phyloP scores from a whole-genome alignment of 2,113 vertebrate genomes.

The Hyperopisus bebe region DNA sequence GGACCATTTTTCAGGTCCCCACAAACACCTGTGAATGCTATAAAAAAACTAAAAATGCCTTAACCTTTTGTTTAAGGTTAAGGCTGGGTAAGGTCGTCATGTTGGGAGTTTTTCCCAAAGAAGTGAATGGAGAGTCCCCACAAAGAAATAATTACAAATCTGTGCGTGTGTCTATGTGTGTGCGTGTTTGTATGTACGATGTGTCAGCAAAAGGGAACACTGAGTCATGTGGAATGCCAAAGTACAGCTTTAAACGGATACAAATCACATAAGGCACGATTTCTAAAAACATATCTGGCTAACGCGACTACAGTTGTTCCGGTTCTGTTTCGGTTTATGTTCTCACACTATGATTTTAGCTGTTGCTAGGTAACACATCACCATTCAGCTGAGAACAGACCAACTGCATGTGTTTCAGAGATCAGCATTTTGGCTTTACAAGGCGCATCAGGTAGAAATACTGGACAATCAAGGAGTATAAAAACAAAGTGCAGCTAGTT shows the following conservation, averaged over 20 bases:
- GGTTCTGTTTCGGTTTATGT: neutral
- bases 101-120: too few species aligned
- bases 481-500: neutral
- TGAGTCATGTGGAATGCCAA: neutral
- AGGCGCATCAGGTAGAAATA: neutral
- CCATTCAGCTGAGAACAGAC: neutral
- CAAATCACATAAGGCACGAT: neutral
- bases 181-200: neutral
- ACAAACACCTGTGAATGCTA: too few species aligned
- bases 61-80: too few species aligned
- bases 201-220: neutral
- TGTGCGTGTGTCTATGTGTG: neutral
- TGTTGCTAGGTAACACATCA: constrained; percentile 12
- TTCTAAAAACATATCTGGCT: neutral
- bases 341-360: constrained; percentile 2
- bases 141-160: too few species aligned
- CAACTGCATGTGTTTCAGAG: neutral
- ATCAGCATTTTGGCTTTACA: neutral
- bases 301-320: neutral
- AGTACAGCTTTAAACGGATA: neutral
- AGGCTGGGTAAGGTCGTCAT: too few species aligned
- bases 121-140: too few species aligned
- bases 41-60: too few species aligned
- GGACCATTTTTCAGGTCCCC: too few species aligned
- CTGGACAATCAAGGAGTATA: neutral